Evolutionary conservation across 2,113 vertebrate genomes (phyloP).

Genomic region (Panthera tigris): DNA sequence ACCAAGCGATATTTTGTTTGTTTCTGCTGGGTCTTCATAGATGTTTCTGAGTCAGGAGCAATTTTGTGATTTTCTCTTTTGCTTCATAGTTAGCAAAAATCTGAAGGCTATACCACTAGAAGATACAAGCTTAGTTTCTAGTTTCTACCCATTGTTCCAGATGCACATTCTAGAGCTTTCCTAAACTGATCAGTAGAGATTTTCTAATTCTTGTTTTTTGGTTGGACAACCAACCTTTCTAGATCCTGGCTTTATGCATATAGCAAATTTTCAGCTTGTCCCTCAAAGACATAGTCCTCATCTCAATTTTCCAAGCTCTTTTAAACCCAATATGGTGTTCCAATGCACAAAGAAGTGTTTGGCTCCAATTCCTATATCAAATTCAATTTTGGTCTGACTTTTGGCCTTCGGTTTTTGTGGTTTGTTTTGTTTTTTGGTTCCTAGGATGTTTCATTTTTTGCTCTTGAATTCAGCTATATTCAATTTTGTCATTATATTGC

Average conservation of each 20-base stretch:
- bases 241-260: neutral
- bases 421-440: neutral
- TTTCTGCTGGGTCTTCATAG: neutral
- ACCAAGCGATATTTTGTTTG: neutral
- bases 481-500: neutral
- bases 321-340: neutral
- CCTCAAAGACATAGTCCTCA: neutral
- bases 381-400: neutral
- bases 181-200: neutral
- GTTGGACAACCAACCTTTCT: rapidly evolving
- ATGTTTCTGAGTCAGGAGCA: neutral
- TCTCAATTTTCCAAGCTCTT: neutral
- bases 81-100: neutral
- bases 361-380: neutral
- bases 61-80: neutral
- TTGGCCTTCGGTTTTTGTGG: neutral
- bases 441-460: neutral
- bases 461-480: neutral
- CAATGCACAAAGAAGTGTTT: neutral
- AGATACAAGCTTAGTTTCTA: neutral
- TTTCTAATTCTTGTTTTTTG: neutral
- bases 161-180: neutral
- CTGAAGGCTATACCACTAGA: neutral
- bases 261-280: neutral
- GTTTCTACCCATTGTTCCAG: neutral